Base-by-base conservation (phyloP, 2,113 vertebrate genomes). In the Pteruthius melanotis region DNA sequence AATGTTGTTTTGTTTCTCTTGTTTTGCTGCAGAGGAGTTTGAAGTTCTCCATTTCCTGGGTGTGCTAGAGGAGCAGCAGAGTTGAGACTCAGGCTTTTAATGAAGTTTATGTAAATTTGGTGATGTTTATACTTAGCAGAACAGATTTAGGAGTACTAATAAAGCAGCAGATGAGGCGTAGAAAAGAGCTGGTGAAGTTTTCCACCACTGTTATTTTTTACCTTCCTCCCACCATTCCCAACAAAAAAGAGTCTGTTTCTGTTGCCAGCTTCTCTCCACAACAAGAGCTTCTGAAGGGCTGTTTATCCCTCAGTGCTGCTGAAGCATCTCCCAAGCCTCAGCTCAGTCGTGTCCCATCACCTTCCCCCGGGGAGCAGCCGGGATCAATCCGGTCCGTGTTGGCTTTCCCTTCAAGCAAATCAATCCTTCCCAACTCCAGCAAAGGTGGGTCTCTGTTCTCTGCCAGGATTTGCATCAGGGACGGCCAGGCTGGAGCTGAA, bases 41-140 rank as follows among this genome's bases (percentile, higher is more conserved):
- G 91, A 95, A 93, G 68, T 54, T 91, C 90, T 94, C 54, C 31
- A 8, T 88, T 86, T 93, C 85, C 93, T 95, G 85, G 47, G 92
- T 52, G 82, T 70, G 87, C 72, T 75, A 57, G 68, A 88, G 78
- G 89, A 95, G 79, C 66, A 94, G 85, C 59, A 86, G 70, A 94
- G 92, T 86, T 83, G 92, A 96, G 71, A 77, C 61, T 88, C 44
- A 81, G 77, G 87, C 84, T 95, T 95, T 96, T 97, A 94, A 90
- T 95, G 95, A 93, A 97, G 94, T 95, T 96, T 95, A 97, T 96
- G 94, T 93, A 94, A 96, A 96, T 97, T 92, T 64, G 93, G 80
- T 11, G 40, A 7, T 95, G 94, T 93, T 97, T 96, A 95, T 97
- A 96, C 94, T 96, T 97, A 89, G 91, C 83, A 68, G 94, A 96